Percentiles rank a stretch among this genome's conserved stretches.
These are phyloP conservation scores for Lindbergichthys nudifrons DNA, from an alignment of 2,797 vertebrate genomes.

Conservation along the genomic window DNA sequence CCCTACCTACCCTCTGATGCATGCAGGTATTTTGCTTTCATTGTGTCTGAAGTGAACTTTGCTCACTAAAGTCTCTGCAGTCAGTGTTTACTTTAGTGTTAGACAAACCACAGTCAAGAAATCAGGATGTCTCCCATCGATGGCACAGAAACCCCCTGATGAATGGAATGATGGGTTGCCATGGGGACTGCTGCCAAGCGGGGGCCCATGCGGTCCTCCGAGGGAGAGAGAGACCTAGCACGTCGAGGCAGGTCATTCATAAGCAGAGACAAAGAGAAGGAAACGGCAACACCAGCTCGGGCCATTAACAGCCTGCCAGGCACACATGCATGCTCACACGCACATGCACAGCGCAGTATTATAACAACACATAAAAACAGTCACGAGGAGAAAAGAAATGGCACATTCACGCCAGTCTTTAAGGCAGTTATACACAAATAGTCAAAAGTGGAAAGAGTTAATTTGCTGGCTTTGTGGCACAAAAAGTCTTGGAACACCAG, in stretches of 20 bases:
- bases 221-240: constrained; percentile 62
- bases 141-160: constrained; percentile 70
- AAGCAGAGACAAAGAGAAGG: constrained; percentile 79
- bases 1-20: background rate
- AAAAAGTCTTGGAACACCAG: constrained; percentile 43
- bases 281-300: constrained; percentile 78
- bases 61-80: constrained; percentile 35
- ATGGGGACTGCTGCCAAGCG: constrained; percentile 75
- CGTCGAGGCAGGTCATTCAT: constrained; percentile 80
- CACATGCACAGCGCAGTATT: constrained; percentile 38
- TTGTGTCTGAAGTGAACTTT: constrained; percentile 28
- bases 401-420: constrained; percentile 50
- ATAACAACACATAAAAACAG: constrained; percentile 52
- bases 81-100: constrained; percentile 68
- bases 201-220: constrained; percentile 67
- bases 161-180: constrained; percentile 68
- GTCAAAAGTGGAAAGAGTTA: constrained; percentile 61
- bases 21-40: constrained; percentile 19
- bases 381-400: constrained; percentile 31
- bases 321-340: constrained; percentile 50
- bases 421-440: constrained; percentile 56
- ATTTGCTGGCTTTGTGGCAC: constrained; percentile 58
- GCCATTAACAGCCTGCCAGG: constrained; percentile 77
- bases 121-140: constrained; percentile 72
- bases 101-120: constrained; percentile 74